Evolutionary conservation across 1,140 invertebrate genomes (phyloP), one percentile per base, ranked within the genome.

Genomic region (Drosophila seguyi): DNA sequence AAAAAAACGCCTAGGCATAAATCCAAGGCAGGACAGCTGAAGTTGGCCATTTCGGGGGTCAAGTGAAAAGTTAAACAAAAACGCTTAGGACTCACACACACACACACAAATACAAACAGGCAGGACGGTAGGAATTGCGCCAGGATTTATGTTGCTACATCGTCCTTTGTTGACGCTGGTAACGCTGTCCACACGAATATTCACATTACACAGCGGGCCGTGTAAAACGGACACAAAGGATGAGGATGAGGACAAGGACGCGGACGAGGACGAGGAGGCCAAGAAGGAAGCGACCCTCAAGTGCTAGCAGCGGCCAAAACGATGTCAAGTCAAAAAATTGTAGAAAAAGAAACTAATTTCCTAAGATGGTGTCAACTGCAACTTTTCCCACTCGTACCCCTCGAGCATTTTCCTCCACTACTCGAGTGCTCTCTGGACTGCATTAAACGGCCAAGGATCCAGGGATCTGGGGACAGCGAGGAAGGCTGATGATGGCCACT

Each of bases 21-120:
- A 71, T 71, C 44, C 66, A 18, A 36, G 38, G 48, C 58, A 25
- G 36, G 62, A 48, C 58, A 48, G 42, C 74, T 77, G 47, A 68
- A 77, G 74, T 48, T 67, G 42, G 62, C 55, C 74, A 63, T 68
- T 73, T 68, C 55, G 53, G 34, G 71, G 81, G 81, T 84, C 81
- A 83, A 83, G 75, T 84, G 76, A 62, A 75, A 83, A 84, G 75
- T 83, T 83, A 75, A 79, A 75, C 81, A 84, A 84, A 84, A 79
- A 83, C 71, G 81, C 60, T 83, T 84, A 79, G 59, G 68, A 25
- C 34, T 18, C 52, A 45, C 38, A 72, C 48, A 59, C 27, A 34
- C 31, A 11, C 3, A 13, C 11, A 25, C 25, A 2, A 39, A 59
- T 20, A 52, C 13, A 42, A 31, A 39, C 50, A 6, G 39, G 7